Evolutionary conservation across 2,888 invertebrate genomes (phyloP).

Genomic region (Tenthredo distinguenda): DNA sequence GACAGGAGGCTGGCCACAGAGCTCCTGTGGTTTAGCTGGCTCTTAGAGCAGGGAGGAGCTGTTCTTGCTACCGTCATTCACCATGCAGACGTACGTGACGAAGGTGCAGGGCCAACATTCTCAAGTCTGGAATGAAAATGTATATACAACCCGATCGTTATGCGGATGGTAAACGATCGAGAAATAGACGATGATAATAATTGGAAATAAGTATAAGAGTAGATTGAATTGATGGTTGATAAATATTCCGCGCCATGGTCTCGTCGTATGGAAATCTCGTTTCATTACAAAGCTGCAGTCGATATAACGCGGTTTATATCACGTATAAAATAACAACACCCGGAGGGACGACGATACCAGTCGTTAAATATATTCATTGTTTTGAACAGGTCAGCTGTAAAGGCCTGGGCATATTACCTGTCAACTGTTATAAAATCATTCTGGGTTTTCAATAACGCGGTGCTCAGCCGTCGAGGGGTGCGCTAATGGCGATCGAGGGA

Average conservation of each 20-base stretch:
- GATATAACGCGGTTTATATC: neutral
- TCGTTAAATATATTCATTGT: constrained; percentile 68
- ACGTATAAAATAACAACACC: neutral
- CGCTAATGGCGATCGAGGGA: constrained; percentile 72
- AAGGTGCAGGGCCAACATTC: constrained; percentile 41
- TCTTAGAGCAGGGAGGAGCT: constrained; percentile 10
- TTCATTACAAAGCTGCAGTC: neutral
- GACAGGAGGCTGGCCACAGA: constrained; percentile 14
- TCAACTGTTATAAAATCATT: constrained; percentile 75
- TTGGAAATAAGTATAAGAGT: constrained; percentile 13
- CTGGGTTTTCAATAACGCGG: constrained; percentile 73
- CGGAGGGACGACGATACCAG: constrained; percentile 1
- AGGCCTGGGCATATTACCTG: constrained; percentile 71
- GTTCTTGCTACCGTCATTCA: constrained; percentile 40
- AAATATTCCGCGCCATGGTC: neutral
- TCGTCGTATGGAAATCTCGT: constrained; percentile 8
- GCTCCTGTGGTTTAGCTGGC: constrained; percentile 30
- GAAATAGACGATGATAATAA: constrained; percentile 39
- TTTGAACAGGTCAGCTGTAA: constrained; percentile 63
- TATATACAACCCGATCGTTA: constrained; percentile 27
- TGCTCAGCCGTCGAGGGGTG: constrained; percentile 53
- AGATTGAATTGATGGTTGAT: constrained; percentile 11
- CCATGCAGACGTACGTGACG: constrained; percentile 18
- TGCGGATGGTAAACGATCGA: constrained; percentile 4
- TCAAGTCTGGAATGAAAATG: constrained; percentile 31